Percentiles rank a stretch among this genome's conserved stretches.
Evolutionary conservation across 2,113 vertebrate genomes (phyloP).

Genomic region (Panthera leo): DNA sequence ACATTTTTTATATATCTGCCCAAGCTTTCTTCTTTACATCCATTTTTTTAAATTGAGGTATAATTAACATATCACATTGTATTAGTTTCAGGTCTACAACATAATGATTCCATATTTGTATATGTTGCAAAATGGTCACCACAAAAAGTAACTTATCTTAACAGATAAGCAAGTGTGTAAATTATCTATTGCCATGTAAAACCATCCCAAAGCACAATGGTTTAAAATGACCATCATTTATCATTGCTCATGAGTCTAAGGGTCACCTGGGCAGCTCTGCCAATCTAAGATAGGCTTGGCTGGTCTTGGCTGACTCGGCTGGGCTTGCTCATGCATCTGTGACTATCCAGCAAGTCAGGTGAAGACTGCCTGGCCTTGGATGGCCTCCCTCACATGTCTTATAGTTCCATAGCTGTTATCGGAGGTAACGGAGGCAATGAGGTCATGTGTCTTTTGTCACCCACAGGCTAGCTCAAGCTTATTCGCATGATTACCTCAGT

Average conservation of each 20-base stretch:
- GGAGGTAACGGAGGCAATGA: background rate
- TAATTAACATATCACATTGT: background rate
- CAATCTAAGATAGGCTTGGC: too few relatives aligned
- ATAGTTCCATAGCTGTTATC: background rate
- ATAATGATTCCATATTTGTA: background rate
- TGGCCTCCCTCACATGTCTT: background rate
- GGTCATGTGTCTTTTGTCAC: too few relatives aligned
- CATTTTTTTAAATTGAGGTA: background rate
- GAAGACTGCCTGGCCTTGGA: background rate
- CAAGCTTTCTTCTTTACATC: background rate
- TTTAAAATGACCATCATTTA: background rate
- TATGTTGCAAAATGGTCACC: background rate
- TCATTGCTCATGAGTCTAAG: background rate
- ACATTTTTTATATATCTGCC: background rate
- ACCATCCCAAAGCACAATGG: background rate
- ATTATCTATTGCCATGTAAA: background rate
- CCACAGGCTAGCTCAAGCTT: too few relatives aligned
- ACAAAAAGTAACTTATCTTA: background rate
- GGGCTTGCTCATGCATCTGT: background rate
- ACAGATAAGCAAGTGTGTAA: background rate
- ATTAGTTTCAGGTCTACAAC: background rate
- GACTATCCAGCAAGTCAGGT: background rate
- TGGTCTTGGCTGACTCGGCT: background rate
- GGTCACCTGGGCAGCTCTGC: background rate
- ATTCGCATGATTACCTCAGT: background rate